Conservation (phyloP, 2,888 invertebrate genomes). For the Sinotaia quadrata region DNA sequence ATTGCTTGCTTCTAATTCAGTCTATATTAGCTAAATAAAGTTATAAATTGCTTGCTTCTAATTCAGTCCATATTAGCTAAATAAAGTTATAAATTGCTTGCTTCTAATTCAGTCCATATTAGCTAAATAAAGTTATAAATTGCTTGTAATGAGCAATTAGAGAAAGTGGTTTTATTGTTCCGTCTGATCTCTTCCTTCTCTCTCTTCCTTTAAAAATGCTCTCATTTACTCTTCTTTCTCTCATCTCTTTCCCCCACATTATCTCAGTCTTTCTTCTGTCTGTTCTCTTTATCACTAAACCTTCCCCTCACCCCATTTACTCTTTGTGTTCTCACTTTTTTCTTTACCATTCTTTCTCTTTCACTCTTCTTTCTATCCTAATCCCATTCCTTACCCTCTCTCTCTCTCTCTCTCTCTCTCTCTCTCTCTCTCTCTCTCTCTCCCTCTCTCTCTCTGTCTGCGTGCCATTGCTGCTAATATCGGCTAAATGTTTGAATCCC, state of each 20-base stretch:
- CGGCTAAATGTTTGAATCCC: no score
- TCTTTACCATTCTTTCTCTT: background rate
- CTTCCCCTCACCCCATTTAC: background rate
- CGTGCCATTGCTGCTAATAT: no score
- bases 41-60: no score
- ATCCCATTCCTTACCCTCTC: background rate
- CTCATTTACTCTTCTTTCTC: no score
- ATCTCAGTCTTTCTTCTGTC: background rate
- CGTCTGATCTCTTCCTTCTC: background rate
- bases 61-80: no score
- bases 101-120: no score
- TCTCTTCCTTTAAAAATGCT: background rate
- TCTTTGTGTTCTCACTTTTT: background rate
- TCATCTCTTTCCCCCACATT: background rate
- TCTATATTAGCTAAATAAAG: no score
- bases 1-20: no score
- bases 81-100: no score
- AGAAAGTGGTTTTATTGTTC: background rate
- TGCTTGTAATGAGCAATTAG: no score
- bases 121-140: no score
- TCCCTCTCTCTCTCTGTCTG: no score
- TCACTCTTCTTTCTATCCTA: background rate
- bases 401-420: background rate
- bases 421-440: background rate
- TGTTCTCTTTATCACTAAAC: background rate